These are phyloP conservation scores for Hemicentrotus pulcherrimus DNA, from an alignment of 35 echinoderm and acorn worm species.

Conservation along the genomic window DNA sequence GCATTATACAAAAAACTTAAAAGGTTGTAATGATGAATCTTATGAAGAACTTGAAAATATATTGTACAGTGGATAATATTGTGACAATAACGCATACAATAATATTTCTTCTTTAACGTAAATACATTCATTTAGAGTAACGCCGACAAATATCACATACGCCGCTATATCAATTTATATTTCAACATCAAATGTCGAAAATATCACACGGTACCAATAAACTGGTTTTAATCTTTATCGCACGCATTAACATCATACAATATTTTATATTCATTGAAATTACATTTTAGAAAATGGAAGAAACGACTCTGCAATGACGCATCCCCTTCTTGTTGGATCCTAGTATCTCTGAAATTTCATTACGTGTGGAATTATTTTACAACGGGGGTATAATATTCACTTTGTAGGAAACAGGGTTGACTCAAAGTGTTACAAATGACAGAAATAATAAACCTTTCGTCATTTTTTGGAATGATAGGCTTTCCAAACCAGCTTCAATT, in stretches of 20 bases:
- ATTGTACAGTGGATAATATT: too few species aligned
- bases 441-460: background rate
- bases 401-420: background rate
- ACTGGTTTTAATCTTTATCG: background rate
- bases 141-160: too few species aligned
- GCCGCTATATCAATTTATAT: background rate
- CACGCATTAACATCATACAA: background rate
- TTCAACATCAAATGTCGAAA: background rate
- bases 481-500: background rate
- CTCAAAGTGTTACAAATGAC: background rate
- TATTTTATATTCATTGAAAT: background rate
- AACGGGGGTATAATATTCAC: background rate
- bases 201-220: background rate
- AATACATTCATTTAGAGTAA: too few species aligned
- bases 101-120: too few species aligned
- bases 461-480: background rate
- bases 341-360: background rate
- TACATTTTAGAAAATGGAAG: background rate
- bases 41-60: too few species aligned
- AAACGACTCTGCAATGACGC: background rate
- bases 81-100: too few species aligned
- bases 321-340: background rate
- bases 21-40: too few species aligned
- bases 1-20: too few species aligned
- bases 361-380: background rate